Evolutionary conservation across 2,888 invertebrate species (phyloP), one percentile per base, ranked within the genome.

Genomic region (Muscina levida): DNA sequence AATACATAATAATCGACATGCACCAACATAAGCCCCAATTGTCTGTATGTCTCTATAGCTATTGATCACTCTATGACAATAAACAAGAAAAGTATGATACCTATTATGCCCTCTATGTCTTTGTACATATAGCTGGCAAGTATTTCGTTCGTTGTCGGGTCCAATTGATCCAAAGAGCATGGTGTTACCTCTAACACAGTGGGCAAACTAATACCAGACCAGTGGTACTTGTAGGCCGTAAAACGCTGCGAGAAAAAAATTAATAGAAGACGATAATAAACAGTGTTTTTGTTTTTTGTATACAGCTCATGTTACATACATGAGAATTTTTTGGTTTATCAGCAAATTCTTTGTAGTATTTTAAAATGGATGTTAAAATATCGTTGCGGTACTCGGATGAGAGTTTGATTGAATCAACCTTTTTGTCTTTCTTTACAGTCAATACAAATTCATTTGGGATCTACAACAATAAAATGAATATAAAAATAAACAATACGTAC

Each of bases 331-430:
- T 95, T 44, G 95, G 93, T 90, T 95, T 96, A 88, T 96, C 96
- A 77, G 94, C 93, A 92, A 96, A 97, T 85, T 93, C 92, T 89
- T 94, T 93, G 86, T 95, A 93, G 87, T 94, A 96, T 87, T 93
- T 95, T 73, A 98, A 93, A 83, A 98, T 97, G 87, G 98, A 97
- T 6, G 97, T 97, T 59, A 99, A 92, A 84, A 99, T 93, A 85
- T 98, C 94, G 77, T 96, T 94, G 86, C 98, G 94, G 90, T 97
- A 96, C 87, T 99, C 99, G 0, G 98, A 97, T 11, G 98, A 98
- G 90, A 99, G 98, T 88, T 95, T 96, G 96, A 99, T 98, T 11
- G 95, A 94, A 88, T 98, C 99, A 59, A 94, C 92, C 91, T 98
- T 98, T 86, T 96, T 95, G 26, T 96, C 96, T 86, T 97, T 97